A percentile compares a stretch with the other conserved stretches of the same genome.
Evolutionary conservation across 2,113 vertebrate genomes (phyloP).

Genomic region (Mus spicilegus): DNA sequence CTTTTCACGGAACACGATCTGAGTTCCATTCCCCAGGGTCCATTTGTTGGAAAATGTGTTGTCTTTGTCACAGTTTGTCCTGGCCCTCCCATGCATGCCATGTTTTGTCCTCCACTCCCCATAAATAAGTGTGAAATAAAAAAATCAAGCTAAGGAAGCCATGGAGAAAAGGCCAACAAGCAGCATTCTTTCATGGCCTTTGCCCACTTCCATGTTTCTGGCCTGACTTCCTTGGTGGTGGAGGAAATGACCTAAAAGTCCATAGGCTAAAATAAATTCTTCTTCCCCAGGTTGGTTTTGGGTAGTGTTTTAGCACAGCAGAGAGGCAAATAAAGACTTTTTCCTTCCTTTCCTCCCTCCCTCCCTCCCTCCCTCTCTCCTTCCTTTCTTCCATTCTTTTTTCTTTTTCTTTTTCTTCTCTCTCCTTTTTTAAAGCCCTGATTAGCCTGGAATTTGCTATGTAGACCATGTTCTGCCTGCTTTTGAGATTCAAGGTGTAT

Average conservation of each 20-base stretch:
- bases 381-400: too few relatives aligned
- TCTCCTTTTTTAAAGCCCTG: neutral
- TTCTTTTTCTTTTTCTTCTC: too few relatives aligned
- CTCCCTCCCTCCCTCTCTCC: too few relatives aligned
- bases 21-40: neutral
- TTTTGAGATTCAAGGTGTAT: neutral
- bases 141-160: neutral
- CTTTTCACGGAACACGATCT: neutral
- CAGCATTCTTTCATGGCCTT: neutral
- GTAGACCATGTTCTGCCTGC: neutral
- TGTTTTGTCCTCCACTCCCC: neutral
- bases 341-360: too few relatives aligned
- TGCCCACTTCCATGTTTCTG: neutral
- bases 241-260: neutral
- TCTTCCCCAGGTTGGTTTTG: neutral
- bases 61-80: neutral
- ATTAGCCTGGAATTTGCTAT: neutral
- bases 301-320: neutral
- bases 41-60: neutral
- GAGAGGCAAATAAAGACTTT: neutral
- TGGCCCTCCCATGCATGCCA: neutral
- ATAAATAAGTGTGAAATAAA: neutral
- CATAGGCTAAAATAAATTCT: neutral
- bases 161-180: neutral
- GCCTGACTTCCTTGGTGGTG: neutral